These are phyloP conservation scores for Leuctra nigra DNA, from an alignment of 2,888 invertebrate species.

Conservation along the genomic window DNA sequence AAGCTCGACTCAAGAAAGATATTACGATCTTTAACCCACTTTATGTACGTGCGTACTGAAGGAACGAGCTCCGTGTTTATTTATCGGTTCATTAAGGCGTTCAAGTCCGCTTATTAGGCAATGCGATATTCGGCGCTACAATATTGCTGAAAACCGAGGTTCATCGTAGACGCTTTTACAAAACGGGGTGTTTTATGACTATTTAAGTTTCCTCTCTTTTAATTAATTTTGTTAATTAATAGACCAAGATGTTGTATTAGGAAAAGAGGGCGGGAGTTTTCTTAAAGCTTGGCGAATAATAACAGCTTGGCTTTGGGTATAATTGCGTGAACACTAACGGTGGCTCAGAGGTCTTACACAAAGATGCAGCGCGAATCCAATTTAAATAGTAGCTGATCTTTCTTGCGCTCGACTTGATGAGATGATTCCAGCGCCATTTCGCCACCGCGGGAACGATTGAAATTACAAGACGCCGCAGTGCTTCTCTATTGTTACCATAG, in stretches of 20 bases:
- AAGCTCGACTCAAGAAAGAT: background rate
- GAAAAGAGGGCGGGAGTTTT: slow-evolving; percentile 2
- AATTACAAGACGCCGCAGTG: too few relatives aligned
- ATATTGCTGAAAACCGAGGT: slow-evolving; percentile 10
- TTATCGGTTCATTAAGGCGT: too few relatives aligned
- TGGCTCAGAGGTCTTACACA: too few relatives aligned
- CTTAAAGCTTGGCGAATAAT: slow-evolving; percentile 5
- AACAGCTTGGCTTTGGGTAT: background rate
- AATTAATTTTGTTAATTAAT: slow-evolving; percentile 28
- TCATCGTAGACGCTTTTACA: slow-evolving; percentile 12
- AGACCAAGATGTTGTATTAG: slow-evolving; percentile 19
- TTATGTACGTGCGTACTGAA: background rate
- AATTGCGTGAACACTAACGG: too few relatives aligned
- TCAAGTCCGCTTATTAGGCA: too few relatives aligned
- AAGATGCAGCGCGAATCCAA: background rate
- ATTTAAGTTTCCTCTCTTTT: slow-evolving; percentile 27
- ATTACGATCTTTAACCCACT: background rate
- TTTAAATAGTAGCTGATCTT: background rate
- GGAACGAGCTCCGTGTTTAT: background rate
- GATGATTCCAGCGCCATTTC: too few relatives aligned
- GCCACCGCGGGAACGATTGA: too few relatives aligned
- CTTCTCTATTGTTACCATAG: too few relatives aligned
- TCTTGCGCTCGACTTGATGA: too few relatives aligned
- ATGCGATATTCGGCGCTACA: background rate
- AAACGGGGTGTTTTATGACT: slow-evolving; percentile 23